phyloP scores from a whole-genome alignment of 2,888 invertebrate genomes.

The Calliscelio sp. region DNA sequence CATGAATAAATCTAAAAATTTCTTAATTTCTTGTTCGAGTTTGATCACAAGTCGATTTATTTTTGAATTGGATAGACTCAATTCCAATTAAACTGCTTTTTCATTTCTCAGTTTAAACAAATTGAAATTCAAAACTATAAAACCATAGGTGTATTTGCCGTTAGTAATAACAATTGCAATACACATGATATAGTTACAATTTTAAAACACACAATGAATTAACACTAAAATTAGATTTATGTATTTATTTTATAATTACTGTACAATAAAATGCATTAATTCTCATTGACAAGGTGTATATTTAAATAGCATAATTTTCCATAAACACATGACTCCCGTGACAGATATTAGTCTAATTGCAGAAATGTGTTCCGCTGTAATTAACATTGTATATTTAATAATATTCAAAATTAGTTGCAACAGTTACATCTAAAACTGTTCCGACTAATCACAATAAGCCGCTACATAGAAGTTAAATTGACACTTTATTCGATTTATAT shows the following conservation, averaged over 20 bases:
- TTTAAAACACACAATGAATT: too few species aligned
- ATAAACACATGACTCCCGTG: background rate
- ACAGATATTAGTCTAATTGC: conserved; percentile 6
- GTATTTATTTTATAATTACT: too few species aligned
- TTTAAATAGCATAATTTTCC: conserved; percentile 19
- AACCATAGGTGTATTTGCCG: too few species aligned
- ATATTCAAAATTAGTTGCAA: conserved; percentile 7
- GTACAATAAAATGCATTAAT: background rate
- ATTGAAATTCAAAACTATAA: too few species aligned
- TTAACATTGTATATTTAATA: background rate
- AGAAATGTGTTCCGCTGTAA: background rate
- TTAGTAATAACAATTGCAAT: too few species aligned
- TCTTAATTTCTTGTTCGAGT: too few species aligned
- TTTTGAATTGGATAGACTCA: too few species aligned
- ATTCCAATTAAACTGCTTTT: too few species aligned
- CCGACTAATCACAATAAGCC: background rate
- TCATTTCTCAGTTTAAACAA: too few species aligned
- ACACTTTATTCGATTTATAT: background rate
- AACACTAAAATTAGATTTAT: too few species aligned
- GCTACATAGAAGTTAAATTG: background rate
- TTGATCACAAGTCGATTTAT: too few species aligned
- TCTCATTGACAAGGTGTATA: background rate
- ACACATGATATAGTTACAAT: too few species aligned
- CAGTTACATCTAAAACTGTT: background rate
- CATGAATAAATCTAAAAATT: background rate